Evolutionary conservation across 2,888 invertebrate species (phyloP).

Genomic region (Hypomecis atomaria): DNA sequence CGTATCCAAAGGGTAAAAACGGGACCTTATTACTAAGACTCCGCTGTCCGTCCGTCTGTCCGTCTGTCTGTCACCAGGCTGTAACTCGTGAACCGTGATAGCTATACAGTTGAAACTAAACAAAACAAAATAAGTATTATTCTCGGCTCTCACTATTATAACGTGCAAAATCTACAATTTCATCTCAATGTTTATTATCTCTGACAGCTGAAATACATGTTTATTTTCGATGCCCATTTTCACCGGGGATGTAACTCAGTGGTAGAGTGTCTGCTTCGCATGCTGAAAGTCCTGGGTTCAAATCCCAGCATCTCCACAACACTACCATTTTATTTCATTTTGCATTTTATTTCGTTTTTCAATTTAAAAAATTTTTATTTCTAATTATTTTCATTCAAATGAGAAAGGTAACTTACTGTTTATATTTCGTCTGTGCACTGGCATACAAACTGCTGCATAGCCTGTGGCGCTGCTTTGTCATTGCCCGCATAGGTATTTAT

Average conservation of each 20-base stretch:
- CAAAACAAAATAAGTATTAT: too few species aligned
- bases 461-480: conserved; percentile 48
- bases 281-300: conserved; percentile 88
- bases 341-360: neutral
- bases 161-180: too few species aligned
- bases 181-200: too few species aligned
- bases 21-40: too few species aligned
- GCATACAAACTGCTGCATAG: conserved; percentile 18
- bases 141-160: too few species aligned
- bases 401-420: conserved; percentile 9
- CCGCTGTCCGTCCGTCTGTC: too few species aligned
- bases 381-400: neutral
- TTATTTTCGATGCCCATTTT: conserved; percentile 18
- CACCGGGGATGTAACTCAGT: conserved; percentile 81
- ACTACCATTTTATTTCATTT: neutral
- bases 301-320: conserved; percentile 86
- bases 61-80: too few species aligned
- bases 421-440: neutral
- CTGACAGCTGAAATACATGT: too few species aligned
- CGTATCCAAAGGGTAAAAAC: too few species aligned
- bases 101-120: too few species aligned
- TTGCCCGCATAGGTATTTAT: conserved; percentile 55
- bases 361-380: neutral
- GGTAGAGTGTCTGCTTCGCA: conserved; percentile 87
- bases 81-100: too few species aligned